Conservation (phyloP, 1,140 invertebrate genomes). For the Campoletis sonorensis region DNA sequence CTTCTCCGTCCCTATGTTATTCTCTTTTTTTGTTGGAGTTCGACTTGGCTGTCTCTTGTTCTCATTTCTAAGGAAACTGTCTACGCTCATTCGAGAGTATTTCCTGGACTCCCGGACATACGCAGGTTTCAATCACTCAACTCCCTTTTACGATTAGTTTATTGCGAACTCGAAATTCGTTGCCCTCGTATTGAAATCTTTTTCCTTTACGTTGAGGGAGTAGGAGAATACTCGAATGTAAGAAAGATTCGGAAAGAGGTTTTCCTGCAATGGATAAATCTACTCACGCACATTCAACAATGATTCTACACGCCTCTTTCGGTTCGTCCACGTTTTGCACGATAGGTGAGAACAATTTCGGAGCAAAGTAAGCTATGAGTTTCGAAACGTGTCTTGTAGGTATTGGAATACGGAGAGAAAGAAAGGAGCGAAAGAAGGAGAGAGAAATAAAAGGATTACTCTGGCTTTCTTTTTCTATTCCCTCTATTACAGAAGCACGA, state of each 20-base stretch:
- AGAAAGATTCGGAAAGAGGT: constrained; percentile 14
- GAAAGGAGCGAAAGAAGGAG: neutral
- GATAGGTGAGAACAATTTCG: constrained; percentile 33
- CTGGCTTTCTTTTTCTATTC: neutral
- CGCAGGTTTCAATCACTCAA: constrained; percentile 61
- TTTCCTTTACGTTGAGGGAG: too few species aligned
- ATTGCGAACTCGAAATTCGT: constrained; percentile 53
- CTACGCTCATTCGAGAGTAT: too few species aligned
- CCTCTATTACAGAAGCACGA: neutral
- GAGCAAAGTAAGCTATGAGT: constrained; percentile 38
- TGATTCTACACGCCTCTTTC: neutral
- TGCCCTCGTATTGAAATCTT: neutral
- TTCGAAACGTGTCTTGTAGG: constrained; percentile 36
- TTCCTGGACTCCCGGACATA: constrained; percentile 2
- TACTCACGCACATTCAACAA: neutral
- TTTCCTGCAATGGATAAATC: neutral
- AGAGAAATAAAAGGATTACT: neutral
- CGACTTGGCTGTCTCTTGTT: neutral
- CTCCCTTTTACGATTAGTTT: constrained; percentile 65
- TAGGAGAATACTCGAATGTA: neutral
- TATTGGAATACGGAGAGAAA: neutral
- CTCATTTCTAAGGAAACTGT: neutral
- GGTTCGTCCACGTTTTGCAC: neutral
- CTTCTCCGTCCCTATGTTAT: too few species aligned
- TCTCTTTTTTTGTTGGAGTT: neutral